phyloP scores from a whole-genome alignment of 2,888 invertebrate genomes.

The Lymantria dispar region DNA sequence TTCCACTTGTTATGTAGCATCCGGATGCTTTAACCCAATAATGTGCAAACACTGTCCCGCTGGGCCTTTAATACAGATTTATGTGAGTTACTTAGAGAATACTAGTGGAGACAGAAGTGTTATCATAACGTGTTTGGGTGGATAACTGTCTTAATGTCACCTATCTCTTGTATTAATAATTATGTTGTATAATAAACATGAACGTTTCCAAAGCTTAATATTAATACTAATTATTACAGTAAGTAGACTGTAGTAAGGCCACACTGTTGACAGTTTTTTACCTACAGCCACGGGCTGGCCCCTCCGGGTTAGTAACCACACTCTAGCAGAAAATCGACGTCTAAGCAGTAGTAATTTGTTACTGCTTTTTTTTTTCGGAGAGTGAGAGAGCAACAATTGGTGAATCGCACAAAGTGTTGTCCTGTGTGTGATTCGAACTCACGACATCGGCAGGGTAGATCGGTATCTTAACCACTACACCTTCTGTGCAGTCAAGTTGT shows the following conservation, averaged over 20 bases:
- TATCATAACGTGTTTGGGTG: conserved; percentile 26
- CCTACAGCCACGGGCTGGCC: too few species aligned
- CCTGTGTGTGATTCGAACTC: too few species aligned
- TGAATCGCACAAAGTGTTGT: too few species aligned
- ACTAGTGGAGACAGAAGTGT: conserved; percentile 20
- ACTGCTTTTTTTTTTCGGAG: too few species aligned
- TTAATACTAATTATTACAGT: background rate
- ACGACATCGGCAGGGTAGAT: too few species aligned
- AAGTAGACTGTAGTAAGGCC: background rate
- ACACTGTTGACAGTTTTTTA: too few species aligned
- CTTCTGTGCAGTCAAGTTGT: too few species aligned
- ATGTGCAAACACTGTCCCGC: conserved; percentile 43
- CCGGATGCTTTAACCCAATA: conserved; percentile 46
- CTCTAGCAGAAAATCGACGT: too few species aligned
- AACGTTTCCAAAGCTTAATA: background rate
- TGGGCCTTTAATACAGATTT: conserved; percentile 45
- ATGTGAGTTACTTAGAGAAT: conserved; percentile 39
- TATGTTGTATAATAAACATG: background rate
- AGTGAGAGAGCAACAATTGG: too few species aligned
- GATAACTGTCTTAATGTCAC: background rate
- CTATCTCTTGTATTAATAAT: background rate
- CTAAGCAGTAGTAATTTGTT: too few species aligned
- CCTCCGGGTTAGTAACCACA: too few species aligned
- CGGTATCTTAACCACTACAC: too few species aligned
- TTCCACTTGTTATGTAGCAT: conserved; percentile 36